A percentile compares a stretch with the other conserved stretches of the same genome.
Conservation (phyloP, 2,797 vertebrate species). For the Odontamblyopus lacepedii region DNA sequence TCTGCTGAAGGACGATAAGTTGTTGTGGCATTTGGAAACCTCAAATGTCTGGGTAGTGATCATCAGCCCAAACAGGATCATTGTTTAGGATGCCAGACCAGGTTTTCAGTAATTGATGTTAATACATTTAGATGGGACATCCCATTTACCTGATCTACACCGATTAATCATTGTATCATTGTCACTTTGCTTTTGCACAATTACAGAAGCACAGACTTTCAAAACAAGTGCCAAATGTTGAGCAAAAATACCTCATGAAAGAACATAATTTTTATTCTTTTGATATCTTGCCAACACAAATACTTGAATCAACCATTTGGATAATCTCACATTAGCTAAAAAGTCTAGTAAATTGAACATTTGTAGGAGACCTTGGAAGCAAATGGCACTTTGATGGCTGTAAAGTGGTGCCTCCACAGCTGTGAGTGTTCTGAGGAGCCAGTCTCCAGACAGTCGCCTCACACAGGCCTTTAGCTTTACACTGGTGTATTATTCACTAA, state of each 20-base stretch:
- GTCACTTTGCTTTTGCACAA: conserved; percentile 38
- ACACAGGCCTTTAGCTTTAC: neutral
- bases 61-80: conserved; percentile 74
- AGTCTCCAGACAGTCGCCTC: conserved; percentile 36
- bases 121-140: conserved; percentile 67
- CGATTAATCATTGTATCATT: conserved; percentile 67
- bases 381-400: conserved; percentile 51
- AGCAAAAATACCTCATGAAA: neutral
- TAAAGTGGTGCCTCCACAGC: conserved; percentile 53
- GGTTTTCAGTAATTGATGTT: conserved; percentile 68
- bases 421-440: conserved; percentile 47
- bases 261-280: too few species aligned
- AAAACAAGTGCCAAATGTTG: neutral
- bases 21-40: conserved; percentile 68
- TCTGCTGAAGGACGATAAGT: conserved; percentile 71
- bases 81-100: conserved; percentile 67
- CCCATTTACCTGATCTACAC: conserved; percentile 55
- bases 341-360: conserved; percentile 23
- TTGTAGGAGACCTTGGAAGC: conserved; percentile 31
- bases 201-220: conserved; percentile 13
- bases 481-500: conserved; percentile 32
- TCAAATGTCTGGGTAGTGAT: conserved; percentile 68
- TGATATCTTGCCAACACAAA: neutral
- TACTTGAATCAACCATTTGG: neutral
- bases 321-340: neutral